Evolutionary conservation across 1,140 invertebrate species (phyloP), one percentile per base, ranked within the genome.

Genomic region (Pseudachorutes palmiensis): DNA sequence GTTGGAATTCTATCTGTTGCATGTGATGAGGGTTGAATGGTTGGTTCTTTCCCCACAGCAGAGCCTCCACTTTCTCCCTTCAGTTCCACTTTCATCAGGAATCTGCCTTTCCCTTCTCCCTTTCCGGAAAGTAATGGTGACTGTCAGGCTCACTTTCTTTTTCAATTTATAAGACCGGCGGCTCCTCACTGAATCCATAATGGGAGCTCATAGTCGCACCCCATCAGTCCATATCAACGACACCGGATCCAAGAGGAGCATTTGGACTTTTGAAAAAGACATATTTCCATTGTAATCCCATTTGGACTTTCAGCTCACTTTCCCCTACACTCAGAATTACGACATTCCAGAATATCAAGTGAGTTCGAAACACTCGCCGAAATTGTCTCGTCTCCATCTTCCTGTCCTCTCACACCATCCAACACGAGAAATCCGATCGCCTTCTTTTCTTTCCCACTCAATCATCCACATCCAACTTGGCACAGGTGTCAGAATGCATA

Each of bases 1-100:
- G 45, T 57, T 36, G 33, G 58, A 58, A 32, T 36, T 58, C 55
- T 65, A 65, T 65, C 64, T 65, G 64, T 65, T 65, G 64, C 64
- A 65, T 65, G 49, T 51, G 28, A 65, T 65, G 49, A 65, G 31
- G 57, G 49, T 57, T 32, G 64, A 51, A 57, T 64, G 48, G n/a
- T n/a, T n/a, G n/a, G 41, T 51, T 29, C 26, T 55, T 55, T 55
- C 24, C 19, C 36, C 36, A 9, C 36, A 41, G 36, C 36, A 5
- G 5, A 41, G 19, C 36, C 36, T 41, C 36, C 5, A 41, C 36
- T 41, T 41, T 41, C 36, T 41, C 36, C 36, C 36, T 41, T 41
- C 36, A 41, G 5, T 41, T 41, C 19, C 36, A 41, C 19, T 41
- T 41, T 41, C 36, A 41, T 41, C 36, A 41, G n/a, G n/a, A n/a